phyloP scores from a whole-genome alignment of 1,140 invertebrate genomes.

The Ceratina japonica region DNA sequence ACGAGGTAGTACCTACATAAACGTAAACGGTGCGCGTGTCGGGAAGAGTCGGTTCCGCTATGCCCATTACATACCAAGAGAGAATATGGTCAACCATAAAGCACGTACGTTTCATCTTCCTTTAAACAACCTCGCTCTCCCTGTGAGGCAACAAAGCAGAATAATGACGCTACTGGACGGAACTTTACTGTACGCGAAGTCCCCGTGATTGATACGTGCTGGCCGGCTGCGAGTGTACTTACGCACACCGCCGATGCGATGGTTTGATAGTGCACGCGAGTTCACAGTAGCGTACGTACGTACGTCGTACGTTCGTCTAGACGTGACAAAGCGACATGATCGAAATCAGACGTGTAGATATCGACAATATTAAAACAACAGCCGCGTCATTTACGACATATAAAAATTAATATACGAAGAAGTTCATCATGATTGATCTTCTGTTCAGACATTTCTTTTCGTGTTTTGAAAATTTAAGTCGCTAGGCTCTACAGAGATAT shows the following conservation, averaged over 20 bases:
- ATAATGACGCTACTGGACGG: constrained; percentile 40
- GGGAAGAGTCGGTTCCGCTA: constrained; percentile 8
- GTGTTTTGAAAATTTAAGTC: too few relatives aligned
- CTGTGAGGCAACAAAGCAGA: constrained; percentile 29
- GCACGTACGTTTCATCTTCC: constrained; percentile 38
- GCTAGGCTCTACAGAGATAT: background rate
- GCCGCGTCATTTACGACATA: too few relatives aligned
- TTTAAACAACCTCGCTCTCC: constrained; percentile 29
- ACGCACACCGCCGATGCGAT: background rate
- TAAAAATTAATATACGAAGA: too few relatives aligned
- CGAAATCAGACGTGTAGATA: too few relatives aligned
- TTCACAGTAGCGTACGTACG: constrained; percentile 23
- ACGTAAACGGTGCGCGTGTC: too few relatives aligned
- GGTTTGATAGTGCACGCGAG: constrained; percentile 33
- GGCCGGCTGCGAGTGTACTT: background rate
- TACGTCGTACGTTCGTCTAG: background rate
- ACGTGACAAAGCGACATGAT: too few relatives aligned
- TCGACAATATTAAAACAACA: too few relatives aligned
- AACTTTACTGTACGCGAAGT: constrained; percentile 35
- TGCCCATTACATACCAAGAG: constrained; percentile 17
- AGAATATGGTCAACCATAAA: constrained; percentile 43
- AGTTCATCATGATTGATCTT: too few relatives aligned
- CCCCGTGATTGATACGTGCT: constrained; percentile 43
- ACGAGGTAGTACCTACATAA: background rate
- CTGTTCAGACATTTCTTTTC: too few relatives aligned